These are phyloP conservation scores for Parnassius smintheus DNA, from an alignment of 2,888 invertebrate species.

Conservation along the genomic window DNA sequence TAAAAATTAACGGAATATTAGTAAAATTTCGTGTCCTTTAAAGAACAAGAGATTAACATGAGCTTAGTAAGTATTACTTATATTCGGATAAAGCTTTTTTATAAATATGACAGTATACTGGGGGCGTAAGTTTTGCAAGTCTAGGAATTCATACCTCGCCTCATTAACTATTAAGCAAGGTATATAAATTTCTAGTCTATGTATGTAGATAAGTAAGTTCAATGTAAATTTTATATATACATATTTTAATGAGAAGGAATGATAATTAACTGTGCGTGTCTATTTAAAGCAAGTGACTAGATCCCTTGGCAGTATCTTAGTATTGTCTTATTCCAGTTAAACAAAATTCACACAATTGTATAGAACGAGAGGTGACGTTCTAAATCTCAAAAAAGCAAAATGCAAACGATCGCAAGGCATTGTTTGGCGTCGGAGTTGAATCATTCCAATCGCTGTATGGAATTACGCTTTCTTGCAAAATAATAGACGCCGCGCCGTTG, in stretches of 20 bases:
- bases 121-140: too few relatives aligned
- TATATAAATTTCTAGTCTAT: too few relatives aligned
- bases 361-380: constrained; percentile 4
- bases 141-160: too few relatives aligned
- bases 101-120: too few relatives aligned
- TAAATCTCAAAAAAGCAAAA: constrained; percentile 20
- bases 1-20: too few relatives aligned
- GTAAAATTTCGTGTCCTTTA: too few relatives aligned
- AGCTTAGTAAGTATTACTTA: too few relatives aligned
- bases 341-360: constrained; percentile 26
- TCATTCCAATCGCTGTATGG: constrained; percentile 8
- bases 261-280: constrained; percentile 13
- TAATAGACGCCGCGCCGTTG: constrained; percentile 10
- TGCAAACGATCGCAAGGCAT: constrained; percentile 17
- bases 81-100: too few relatives aligned
- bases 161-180: too few relatives aligned
- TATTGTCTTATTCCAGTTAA: constrained; percentile 23
- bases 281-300: constrained; percentile 3
- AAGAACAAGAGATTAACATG: too few relatives aligned
- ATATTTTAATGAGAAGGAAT: constrained; percentile 1
- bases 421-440: constrained; percentile 10
- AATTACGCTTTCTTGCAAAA: constrained; percentile 25
- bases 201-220: not conserved
- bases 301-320: constrained; percentile 9
- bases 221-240: not conserved